Evolutionary conservation across 1,140 invertebrate species (phyloP).

Genomic region (Neodiprion virginianus): DNA sequence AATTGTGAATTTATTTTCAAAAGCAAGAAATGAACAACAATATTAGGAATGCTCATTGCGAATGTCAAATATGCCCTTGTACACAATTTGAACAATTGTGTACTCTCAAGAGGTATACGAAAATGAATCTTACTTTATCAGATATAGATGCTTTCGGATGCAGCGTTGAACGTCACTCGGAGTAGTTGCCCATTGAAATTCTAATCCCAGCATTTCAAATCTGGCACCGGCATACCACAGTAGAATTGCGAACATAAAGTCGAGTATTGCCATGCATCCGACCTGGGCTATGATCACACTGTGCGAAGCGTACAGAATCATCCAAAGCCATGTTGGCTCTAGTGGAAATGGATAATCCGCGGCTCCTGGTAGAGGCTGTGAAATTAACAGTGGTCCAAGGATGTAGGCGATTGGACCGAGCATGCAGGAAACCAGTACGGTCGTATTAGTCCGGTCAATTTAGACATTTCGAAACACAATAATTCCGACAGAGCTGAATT

Average conservation of each 20-base stretch:
- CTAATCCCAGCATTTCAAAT: slow-evolving; percentile 39
- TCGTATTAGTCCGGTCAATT: background rate
- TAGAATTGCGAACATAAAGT: slow-evolving; percentile 39
- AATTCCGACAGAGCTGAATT: too few relatives aligned
- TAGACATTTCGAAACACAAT: too few relatives aligned
- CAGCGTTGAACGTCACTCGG: slow-evolving; percentile 14
- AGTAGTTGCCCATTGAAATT: slow-evolving; percentile 20
- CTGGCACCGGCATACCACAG: slow-evolving; percentile 37
- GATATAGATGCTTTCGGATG: slow-evolving; percentile 29
- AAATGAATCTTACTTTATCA: slow-evolving; percentile 23
- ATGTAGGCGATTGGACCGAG: background rate
- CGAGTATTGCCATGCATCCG: slow-evolving; percentile 33
- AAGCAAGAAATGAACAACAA: too few relatives aligned
- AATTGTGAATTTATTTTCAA: too few relatives aligned
- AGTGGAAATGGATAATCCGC: slow-evolving; percentile 39
- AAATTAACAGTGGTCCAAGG: slow-evolving; percentile 27
- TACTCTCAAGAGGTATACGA: background rate
- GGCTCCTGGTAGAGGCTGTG: slow-evolving; percentile 28
- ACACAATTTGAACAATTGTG: slow-evolving; percentile 17
- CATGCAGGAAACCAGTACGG: background rate
- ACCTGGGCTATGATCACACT: slow-evolving; percentile 34
- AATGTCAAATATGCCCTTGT: background rate
- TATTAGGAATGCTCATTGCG: too few relatives aligned
- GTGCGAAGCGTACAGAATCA: slow-evolving; percentile 36
- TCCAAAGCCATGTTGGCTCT: slow-evolving; percentile 25